Evolutionary conservation across 2,113 vertebrate species (phyloP), one percentile per base, ranked within the genome.

Genomic region (Thryonomys swinderianus): DNA sequence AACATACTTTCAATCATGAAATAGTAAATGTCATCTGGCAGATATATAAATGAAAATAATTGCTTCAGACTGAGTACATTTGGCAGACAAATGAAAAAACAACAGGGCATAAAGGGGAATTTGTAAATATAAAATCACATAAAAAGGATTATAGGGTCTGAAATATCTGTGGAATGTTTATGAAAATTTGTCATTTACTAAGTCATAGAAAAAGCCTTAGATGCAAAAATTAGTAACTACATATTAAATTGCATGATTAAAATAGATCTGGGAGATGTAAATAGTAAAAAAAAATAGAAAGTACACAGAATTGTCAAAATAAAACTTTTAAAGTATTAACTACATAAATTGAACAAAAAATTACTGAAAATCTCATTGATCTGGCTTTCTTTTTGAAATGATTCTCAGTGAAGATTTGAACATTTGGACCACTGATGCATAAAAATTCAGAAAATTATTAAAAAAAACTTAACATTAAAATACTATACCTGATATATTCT

Each of bases 211-310:
- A 82, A 71, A 45, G 12, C 5, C 2, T 82, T 5, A 86, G 23
- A 78, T 57, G 7, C 2, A 69, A 69, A 90, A 42, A 27, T 1
- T 2, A 91, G 27, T 37, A 40, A 64, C 64, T 71, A 13, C 25
- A 93, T 69, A 45, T 87, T 37, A 25, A 20, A 48, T 78, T 82
- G 48, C 61, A 66, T 76, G 30, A 32, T 17, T 23, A 40, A 91
- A 69, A 62, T 62, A 76, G 32, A 85, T 69, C 74, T 69, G 67
- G 9, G 66, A 86, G 9, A 71, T 37, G 4, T 45, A 48, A 82
- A 73, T 61, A 57, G 32, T 91, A 81, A 40, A n/a, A n/a, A 76
- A 73, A 85, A 82, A 53, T 86, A 64, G 45, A 89, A 86, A 86
- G 7, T 10, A 51, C 6, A 79, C 1, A 62, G 45, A 73, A 42